Conservation (phyloP, 2,888 invertebrate species). For the Chrysomela aeneicollis region DNA sequence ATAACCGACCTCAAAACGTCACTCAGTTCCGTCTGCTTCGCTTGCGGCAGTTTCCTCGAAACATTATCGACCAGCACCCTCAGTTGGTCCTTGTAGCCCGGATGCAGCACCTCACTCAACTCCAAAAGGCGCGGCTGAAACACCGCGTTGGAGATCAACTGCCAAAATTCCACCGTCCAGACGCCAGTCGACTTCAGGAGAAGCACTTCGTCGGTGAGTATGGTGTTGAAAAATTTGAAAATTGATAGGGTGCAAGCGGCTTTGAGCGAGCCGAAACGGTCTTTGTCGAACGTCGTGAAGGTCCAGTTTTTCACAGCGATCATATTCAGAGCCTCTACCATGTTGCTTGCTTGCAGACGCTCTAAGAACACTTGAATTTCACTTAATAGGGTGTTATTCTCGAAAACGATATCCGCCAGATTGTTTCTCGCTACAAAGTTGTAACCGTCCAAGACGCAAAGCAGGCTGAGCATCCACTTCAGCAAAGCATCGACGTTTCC, state of each 20-base stretch:
- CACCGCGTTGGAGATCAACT: constrained; percentile 43
- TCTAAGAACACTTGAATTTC: constrained; percentile 48
- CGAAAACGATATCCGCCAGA: constrained; percentile 31
- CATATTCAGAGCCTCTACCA: constrained; percentile 39
- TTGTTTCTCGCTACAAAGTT: constrained; percentile 49
- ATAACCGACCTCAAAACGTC: neutral
- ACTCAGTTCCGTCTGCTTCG: constrained; percentile 2
- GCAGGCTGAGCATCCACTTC: constrained; percentile 58
- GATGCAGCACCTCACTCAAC: constrained; percentile 37
- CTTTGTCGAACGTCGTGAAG: constrained; percentile 45
- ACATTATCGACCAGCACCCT: constrained; percentile 36
- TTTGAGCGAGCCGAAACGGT: constrained; percentile 36
- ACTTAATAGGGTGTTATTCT: constrained; percentile 30
- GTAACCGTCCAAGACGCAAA: constrained; percentile 60
- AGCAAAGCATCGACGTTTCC: constrained; percentile 38
- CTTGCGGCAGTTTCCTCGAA: constrained; percentile 32
- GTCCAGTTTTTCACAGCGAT: constrained; percentile 37
- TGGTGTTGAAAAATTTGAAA: constrained; percentile 33
- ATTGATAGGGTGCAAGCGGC: constrained; percentile 35
- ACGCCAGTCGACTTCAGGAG: constrained; percentile 31
- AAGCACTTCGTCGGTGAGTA: constrained; percentile 32
- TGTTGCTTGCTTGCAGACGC: constrained; percentile 32
- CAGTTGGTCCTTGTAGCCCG: constrained; percentile 36
- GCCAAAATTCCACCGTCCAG: constrained; percentile 43
- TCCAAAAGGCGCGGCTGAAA: constrained; percentile 45